Base-by-base conservation (phyloP, 1,140 invertebrate genomes). In the Pseudomyrmex sp. region DNA sequence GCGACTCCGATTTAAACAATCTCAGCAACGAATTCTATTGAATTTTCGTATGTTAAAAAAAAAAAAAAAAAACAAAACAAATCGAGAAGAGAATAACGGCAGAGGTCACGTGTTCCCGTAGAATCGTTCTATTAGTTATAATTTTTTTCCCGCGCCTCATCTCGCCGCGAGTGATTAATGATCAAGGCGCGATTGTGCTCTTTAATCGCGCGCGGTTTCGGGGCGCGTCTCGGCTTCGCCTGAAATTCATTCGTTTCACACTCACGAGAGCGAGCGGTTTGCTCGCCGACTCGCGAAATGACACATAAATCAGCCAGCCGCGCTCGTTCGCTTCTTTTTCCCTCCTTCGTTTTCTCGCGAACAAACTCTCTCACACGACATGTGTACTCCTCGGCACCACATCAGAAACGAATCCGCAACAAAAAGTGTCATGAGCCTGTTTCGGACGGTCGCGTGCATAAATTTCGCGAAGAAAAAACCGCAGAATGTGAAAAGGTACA, bases 181-280 rank as follows among this genome's bases (percentile, higher is more conserved):
- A 35, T n/a, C 54, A 9, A 80, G 26, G 23, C 10, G 68, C 48
- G 48, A 70, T 65, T 48, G 52, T 70, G 65, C 48, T 79, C 63
- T 69, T 79, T 58, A 79, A 46, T 35, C 52, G 76, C 18, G 26
- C 26, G 74, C 8, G 13, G 50, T 65, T 76, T 76, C 74, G 12
- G n/a, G 66, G 20, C 66, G 54, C 15, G 66, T 52, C 76, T 70
- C 44, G 23, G 15, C 46, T 48, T 70, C 20, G 35, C 7, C 66
- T 70, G 66, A 80, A 80, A 72, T 72, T 80, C 59, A 80, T 80
- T 80, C 59, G 46, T 80, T 80, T 80, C 66, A 59, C 76, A 80
- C 54, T 50, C 54, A 23, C 56, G 54, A 54, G 54, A 18, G 26
- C 75, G 76, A 65, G 63, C 56, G 50, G 35, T 35, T 7, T 7